These are phyloP conservation scores for Micromussa lordhowensis DNA, from an alignment of 92 coral and sea anemone species.

Conservation along the genomic window DNA sequence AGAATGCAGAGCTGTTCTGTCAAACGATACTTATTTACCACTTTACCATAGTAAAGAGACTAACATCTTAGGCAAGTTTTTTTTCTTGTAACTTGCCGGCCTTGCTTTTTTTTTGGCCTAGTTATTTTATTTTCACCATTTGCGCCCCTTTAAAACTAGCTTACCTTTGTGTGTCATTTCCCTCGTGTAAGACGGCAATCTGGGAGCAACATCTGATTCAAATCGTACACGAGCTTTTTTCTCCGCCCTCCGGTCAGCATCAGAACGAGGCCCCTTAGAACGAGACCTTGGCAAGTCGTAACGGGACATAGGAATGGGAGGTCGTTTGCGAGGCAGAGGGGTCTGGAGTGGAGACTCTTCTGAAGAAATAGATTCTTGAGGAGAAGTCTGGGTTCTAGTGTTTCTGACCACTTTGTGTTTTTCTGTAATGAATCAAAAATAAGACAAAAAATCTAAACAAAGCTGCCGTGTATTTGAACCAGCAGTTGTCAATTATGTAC, in stretches of 20 bases:
- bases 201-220: slow-evolving; percentile 56
- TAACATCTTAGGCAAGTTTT: too few relatives aligned
- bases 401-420: slow-evolving; percentile 78
- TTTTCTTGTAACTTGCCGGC: too few relatives aligned
- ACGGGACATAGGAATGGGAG: slow-evolving; percentile 88
- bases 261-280: slow-evolving; percentile 28
- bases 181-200: slow-evolving; percentile 32
- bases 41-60: too few relatives aligned
- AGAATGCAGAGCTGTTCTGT: too few relatives aligned
- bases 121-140: too few relatives aligned
- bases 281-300: slow-evolving; percentile 62
- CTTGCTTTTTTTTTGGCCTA: too few relatives aligned
- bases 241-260: slow-evolving; percentile 29
- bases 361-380: slow-evolving; percentile 77
- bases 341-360: slow-evolving; percentile 90
- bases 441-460: not conserved
- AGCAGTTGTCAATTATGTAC: too few relatives aligned
- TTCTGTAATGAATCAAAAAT: slow-evolving; percentile 19
- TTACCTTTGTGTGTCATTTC: slow-evolving; percentile 64
- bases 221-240: slow-evolving; percentile 74
- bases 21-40: too few relatives aligned
- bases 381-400: slow-evolving; percentile 91
- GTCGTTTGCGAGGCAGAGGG: slow-evolving; percentile 95
- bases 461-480: not conserved
- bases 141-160: not conserved